Conservation (phyloP, 2,888 invertebrate genomes). For the Caenorhabditis wallacei region DNA sequence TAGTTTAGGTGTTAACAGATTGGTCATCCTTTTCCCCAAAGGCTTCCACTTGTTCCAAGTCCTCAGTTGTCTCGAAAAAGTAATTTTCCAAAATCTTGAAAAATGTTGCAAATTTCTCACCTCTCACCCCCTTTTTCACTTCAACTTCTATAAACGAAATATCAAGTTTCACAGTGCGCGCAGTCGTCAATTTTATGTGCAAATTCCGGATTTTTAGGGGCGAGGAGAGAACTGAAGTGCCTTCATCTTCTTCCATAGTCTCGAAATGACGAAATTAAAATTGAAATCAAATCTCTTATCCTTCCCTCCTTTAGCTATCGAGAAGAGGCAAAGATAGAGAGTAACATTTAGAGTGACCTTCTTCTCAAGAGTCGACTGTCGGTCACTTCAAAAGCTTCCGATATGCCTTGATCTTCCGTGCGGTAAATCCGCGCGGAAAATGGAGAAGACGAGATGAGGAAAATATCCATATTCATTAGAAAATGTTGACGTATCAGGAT, state of each 20-base stretch:
- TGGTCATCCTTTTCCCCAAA: too few relatives aligned
- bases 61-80: neutral
- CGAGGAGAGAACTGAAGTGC: slow-evolving; percentile 35
- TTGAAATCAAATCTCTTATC: slow-evolving; percentile 51
- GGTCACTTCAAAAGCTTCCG: slow-evolving; percentile 40
- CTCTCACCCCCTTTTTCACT: slow-evolving; percentile 30
- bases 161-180: slow-evolving; percentile 40
- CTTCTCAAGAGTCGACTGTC: slow-evolving; percentile 45
- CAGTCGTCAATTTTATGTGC: slow-evolving; percentile 33
- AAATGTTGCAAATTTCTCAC: slow-evolving; percentile 41
- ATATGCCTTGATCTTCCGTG: slow-evolving; percentile 35
- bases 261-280: slow-evolving; percentile 40
- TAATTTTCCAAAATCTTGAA: slow-evolving; percentile 3
- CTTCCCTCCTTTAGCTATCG: slow-evolving; percentile 29
- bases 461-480: slow-evolving; percentile 38
- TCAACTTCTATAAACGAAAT: slow-evolving; percentile 28
- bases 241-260: slow-evolving; percentile 15
- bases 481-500: slow-evolving; percentile 39
- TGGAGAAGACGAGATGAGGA: neutral
- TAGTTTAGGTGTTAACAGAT: too few relatives aligned
- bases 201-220: slow-evolving; percentile 42
- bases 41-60: too few relatives aligned
- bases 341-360: slow-evolving; percentile 46
- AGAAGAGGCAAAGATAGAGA: slow-evolving; percentile 21
- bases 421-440: slow-evolving; percentile 44